Base-by-base conservation (phyloP, 2,797 vertebrate species). In the Gadopsis bispinosus region DNA sequence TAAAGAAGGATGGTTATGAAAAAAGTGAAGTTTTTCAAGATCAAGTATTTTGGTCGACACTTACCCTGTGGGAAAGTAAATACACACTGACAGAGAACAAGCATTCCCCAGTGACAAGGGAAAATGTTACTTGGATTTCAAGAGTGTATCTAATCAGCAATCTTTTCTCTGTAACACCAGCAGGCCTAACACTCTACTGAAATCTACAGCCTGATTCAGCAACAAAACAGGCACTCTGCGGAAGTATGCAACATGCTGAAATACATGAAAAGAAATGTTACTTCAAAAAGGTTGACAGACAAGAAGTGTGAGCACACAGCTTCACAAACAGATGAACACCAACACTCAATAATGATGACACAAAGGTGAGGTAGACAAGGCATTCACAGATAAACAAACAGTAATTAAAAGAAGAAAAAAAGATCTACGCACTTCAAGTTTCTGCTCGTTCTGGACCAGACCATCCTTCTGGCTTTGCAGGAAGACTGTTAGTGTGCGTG, bases 381-480 rank as follows among this genome's bases (percentile, higher is more conserved):
- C 47, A 65, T 2, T 69, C 31, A 87, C 29, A 71, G 2, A 64
- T 7, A 43, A 51, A 69, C 13, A 41, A 39, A n/a, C 31, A 33
- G 22, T 9, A 10, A 54, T 4, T 56, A 5, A 70, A 79, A 69
- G 16, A 20, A 48, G 61, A 83, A 51, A 55, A 69, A 67, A 81
- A 73, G 68, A 62, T 87, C 94, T 96, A 99, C 98, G 97, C 97
- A 99, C 98, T 97, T 99, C 97, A 85, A 99, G 95, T 93, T 99
- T 99, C 95, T 98, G 97, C 83, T 99, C 98, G 84, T 99, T 99
- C 96, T 99, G 97, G 93, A 92, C 95, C 93, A 99, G 94, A 83
- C 97, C 96, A 80, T 98, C 97, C 95, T 97, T 97, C 94, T 99
- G 98, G 94, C 96, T 97, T 83, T 97, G 97, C 86, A 99, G 95